These are phyloP conservation scores for Pyrgilauda ruficollis DNA, from an alignment of 2,113 vertebrate genomes.

Conservation along the genomic window DNA sequence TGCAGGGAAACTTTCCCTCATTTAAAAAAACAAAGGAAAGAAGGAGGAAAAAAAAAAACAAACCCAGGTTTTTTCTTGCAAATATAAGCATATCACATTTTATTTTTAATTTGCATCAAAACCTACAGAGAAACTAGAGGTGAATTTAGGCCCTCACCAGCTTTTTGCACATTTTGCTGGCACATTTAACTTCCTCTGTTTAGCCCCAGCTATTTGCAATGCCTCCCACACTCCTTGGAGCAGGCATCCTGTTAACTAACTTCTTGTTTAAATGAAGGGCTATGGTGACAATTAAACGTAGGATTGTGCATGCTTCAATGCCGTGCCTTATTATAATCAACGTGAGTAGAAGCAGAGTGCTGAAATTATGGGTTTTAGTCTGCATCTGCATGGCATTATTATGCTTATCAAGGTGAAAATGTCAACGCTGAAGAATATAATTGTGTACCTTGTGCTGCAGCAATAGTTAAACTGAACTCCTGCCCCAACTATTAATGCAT, in stretches of 20 bases:
- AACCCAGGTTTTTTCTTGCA: background rate
- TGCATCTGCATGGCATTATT: conserved; percentile 63
- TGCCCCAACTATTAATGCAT: conserved; percentile 46
- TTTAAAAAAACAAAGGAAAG: background rate
- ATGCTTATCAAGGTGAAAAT: conserved; percentile 69
- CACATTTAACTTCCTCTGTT: background rate
- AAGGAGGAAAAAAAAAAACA: background rate
- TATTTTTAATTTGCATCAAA: background rate
- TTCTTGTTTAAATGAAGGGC: conserved; percentile 71
- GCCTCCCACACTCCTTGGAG: conserved; percentile 37
- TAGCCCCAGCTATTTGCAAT: conserved; percentile 38
- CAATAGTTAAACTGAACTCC: conserved; percentile 51
- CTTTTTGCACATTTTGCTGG: background rate
- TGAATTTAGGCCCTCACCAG: background rate
- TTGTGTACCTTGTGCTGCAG: conserved; percentile 55
- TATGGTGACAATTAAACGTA: conserved; percentile 65
- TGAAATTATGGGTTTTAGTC: conserved; percentile 62
- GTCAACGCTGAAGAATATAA: conserved; percentile 55
- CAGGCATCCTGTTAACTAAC: conserved; percentile 62
- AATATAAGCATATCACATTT: background rate
- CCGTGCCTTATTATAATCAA: conserved; percentile 62
- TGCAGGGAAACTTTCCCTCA: background rate
- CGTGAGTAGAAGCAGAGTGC: conserved; percentile 50
- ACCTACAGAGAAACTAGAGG: background rate
- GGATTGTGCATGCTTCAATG: conserved; percentile 51